Evolutionary conservation across 2,113 vertebrate genomes (phyloP), one percentile per base, ranked within the genome.

Genomic region (Pelvicachromis taeniatus): DNA sequence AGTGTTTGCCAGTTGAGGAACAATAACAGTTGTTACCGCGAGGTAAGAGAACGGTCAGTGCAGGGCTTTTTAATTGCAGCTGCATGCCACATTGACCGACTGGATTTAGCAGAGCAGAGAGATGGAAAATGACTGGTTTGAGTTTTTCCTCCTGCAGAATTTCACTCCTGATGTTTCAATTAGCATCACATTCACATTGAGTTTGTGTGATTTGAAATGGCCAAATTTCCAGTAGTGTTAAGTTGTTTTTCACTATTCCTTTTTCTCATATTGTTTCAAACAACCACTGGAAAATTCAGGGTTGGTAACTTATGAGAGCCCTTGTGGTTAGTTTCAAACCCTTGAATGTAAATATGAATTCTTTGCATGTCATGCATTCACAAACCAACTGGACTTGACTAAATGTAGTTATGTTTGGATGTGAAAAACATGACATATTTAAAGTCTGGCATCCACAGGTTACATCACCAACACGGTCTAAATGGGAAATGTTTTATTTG

Each of bases 41-140:
- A 65, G 90, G 91, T 93, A 31, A 93, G 78, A 81, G 88, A 85
- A 85, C 80, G 77, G 90, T 90, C 92, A 91, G 85, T 55, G 79
- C 63, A 1, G 78, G 59, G 33, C 4, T 19, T 55, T 55, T 89
- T 81, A 9, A 48, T 56, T 86, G 88, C 84, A 92, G 79, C 70
- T 86, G 85, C 70, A 88, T 17, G 79, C 82, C 89, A 85, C 56
- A 35, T 83, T 77, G 33, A 61, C 50, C 70, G 5, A 7, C 14
- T 40, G 35, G 19, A 14, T 59, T 50, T 2, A 38, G 38, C 40
- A 35, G 26, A 59, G 26, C 21, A 52, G 31, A 17, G 38, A n/a
- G 4, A 26, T 26, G 80, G 45, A 35, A 35, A 80, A 38, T 3
- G 16, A n/a, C 26, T 14, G 40, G 42, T 48, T 52, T 16, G 19